A percentile compares a stretch with the other conserved stretches of the same genome.
Evolutionary conservation across 2,797 vertebrate species (phyloP).

Genomic region (Centropyge bicolor): DNA sequence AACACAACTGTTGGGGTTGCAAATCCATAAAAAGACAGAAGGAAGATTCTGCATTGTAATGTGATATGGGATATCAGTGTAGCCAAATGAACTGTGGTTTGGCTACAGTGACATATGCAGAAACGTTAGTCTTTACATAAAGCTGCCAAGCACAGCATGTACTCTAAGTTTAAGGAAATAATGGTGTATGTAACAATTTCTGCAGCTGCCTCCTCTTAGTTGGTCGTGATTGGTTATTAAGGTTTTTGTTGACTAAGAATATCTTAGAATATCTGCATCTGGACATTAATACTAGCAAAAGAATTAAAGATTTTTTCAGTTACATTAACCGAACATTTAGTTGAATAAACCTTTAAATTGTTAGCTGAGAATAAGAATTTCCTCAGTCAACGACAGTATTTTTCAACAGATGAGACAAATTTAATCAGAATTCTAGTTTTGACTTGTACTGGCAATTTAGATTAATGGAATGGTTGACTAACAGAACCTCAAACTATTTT

Average conservation of each 20-base stretch:
- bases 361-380: too few species aligned
- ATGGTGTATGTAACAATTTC: neutral
- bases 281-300: neutral
- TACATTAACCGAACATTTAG: neutral
- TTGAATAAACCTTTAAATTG: neutral
- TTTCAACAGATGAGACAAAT: too few species aligned
- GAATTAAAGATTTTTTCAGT: too few species aligned
- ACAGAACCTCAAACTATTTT: neutral
- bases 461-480: neutral
- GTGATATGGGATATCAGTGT: neutral
- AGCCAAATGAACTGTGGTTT: slow-evolving; percentile 2
- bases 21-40: slow-evolving; percentile 14
- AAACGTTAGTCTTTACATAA: neutral
- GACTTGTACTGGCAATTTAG: too few species aligned
- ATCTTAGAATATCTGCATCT: neutral
- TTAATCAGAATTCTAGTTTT: too few species aligned
- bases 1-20: neutral
- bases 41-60: neutral
- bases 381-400: too few species aligned
- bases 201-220: neutral
- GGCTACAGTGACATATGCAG: neutral
- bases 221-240: neutral
- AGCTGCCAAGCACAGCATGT: neutral
- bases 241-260: neutral
- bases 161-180: neutral